Evolutionary conservation across 2,113 vertebrate species (phyloP), one percentile per base, ranked within the genome.

Genomic region (Struthidea cinerea): DNA sequence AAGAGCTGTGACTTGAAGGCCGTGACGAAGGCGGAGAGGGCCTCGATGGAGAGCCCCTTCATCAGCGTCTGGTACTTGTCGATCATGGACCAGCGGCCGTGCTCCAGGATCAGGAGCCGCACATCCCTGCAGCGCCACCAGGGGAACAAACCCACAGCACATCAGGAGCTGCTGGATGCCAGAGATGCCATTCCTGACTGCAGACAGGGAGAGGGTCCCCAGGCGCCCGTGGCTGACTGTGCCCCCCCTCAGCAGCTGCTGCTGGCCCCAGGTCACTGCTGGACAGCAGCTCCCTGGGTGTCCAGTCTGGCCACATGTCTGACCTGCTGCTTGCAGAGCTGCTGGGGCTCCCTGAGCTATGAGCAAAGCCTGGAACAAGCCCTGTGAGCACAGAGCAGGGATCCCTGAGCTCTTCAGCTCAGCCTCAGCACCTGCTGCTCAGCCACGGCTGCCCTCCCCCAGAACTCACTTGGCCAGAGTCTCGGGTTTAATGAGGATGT

Each of bases 401-500:
- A 64, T 5, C 39, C 16, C 89, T 1, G 19, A 91, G 77, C 90
- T 68, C 74, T 26, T 10, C 56, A 12, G 85, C 80, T 42, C 70
- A 55, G 23, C 35, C 78, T 26, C 75, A 16, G 3, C 35, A 3
- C 19, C 32, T 27, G 4, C 52, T 44, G 37, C 16, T 16, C 88
- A 69, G 53, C 63, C 46, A 17, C 47, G 52, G 81, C 44, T 42
- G n/a, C 57, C 27, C 83, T 87, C 42, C 63, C 61, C 37, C 37
- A 37, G 69, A 39, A 99, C 99, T 96, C 97, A 99, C 99, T 99
- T 99, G 97, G 98, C 97, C 93, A 99, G 98, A 47, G 99, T 99
- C 93, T 99, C 98, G 0, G 99, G 99, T 84, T 99, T 99, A 94
- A 99, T 99, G 92, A 99, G 99, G 97, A 99, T 98, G 97, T 99